phyloP scores from a whole-genome alignment of 30 jellyfish, hydroid and myxozoan genomes.

The Aurelia aurita complex sp. Pacific region DNA sequence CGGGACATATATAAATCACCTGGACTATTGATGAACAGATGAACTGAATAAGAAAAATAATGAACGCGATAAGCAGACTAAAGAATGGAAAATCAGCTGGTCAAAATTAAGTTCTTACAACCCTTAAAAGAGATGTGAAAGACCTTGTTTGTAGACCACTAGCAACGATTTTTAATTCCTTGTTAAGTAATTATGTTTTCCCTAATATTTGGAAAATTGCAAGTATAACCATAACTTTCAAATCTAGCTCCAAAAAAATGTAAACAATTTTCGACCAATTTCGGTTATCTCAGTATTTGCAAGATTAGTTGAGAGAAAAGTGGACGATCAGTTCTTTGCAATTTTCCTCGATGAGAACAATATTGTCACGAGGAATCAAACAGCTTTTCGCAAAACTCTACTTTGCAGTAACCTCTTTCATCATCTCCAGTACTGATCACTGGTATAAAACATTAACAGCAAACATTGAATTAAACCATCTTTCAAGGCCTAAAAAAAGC shows the following conservation, averaged over 20 bases:
- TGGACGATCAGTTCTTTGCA: slow-evolving; percentile 2
- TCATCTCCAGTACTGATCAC: slow-evolving; percentile 14
- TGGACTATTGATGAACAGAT: no score
- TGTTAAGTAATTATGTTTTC: slow-evolving; percentile 18
- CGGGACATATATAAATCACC: no score
- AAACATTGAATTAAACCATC: slow-evolving; percentile 1
- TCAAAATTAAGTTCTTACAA: slow-evolving; percentile 8
- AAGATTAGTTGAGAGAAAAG: slow-evolving; percentile 26
- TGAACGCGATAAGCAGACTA: slow-evolving; percentile 9
- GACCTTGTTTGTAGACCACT: slow-evolving; percentile 29
- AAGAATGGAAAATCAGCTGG: slow-evolving; percentile 45
- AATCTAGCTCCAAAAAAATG: slow-evolving; percentile 37
- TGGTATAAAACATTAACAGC: slow-evolving; percentile 43
- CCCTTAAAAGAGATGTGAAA: slow-evolving; percentile 26
- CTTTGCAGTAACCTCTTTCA: slow-evolving; percentile 16
- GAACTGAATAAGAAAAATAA: no score
- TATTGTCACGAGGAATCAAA: slow-evolving; percentile 23
- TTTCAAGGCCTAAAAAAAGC: slow-evolving; percentile 1
- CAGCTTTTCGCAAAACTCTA: slow-evolving; percentile 15
- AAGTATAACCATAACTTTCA: slow-evolving; percentile 13
- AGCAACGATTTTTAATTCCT: slow-evolving; percentile 31
- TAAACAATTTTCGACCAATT: slow-evolving; percentile 12
- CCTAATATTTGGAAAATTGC: slow-evolving; percentile 47
- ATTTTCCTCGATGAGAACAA: slow-evolving; percentile 26
- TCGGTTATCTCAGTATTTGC: slow-evolving; percentile 30